Percentiles rank a stretch among this genome's conserved stretches.
Evolutionary conservation across 2,888 invertebrate genomes (phyloP).

Genomic region (Drymonia ruficornis): DNA sequence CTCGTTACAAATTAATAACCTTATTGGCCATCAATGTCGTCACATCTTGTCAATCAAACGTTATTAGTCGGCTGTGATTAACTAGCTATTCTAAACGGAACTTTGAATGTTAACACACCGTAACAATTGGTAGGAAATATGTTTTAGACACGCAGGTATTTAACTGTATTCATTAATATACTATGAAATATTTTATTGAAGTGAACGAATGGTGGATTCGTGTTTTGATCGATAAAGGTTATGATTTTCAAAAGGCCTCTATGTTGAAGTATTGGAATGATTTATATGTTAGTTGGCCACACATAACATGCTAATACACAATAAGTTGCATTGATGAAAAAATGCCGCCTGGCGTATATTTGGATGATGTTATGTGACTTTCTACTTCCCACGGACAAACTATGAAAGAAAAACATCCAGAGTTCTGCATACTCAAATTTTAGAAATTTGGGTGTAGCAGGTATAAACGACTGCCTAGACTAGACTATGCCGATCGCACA

Average conservation of each 20-base stretch:
- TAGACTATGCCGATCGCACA: no score
- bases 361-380: no score
- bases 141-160: conserved; percentile 3
- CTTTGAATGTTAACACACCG: conserved; percentile 4
- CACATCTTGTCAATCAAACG: not conserved
- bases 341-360: no score
- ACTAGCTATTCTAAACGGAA: conserved; percentile 3
- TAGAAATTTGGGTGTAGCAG: no score
- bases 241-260: not conserved
- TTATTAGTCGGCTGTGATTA: not conserved
- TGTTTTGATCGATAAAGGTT: conserved; percentile 2
- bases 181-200: not conserved
- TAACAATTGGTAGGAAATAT: conserved; percentile 8
- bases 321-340: no score
- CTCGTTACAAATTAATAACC: conserved; percentile 6
- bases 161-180: conserved; percentile 6
- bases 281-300: no score
- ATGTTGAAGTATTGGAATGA: no score
- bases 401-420: no score
- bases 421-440: no score
- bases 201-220: conserved; percentile 1
- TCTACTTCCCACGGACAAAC: no score
- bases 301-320: no score
- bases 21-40: conserved; percentile 6
- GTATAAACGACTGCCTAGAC: no score